Conservation (phyloP, 1,140 invertebrate genomes). For the Bathynomus jamesi region DNA sequence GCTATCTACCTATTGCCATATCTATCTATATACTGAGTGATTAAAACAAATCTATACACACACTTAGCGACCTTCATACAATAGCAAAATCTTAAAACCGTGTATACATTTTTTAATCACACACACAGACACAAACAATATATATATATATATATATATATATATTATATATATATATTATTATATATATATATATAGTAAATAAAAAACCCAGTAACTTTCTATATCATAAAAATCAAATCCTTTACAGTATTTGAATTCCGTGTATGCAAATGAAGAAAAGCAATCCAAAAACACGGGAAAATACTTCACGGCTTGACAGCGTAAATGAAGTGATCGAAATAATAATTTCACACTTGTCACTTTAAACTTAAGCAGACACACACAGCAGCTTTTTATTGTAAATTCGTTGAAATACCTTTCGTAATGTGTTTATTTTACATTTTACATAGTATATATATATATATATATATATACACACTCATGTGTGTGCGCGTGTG, state of each 20-base stretch:
- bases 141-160: conserved; percentile 3
- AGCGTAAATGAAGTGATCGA: neutral
- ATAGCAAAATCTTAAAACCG: too few relatives aligned
- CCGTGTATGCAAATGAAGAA: neutral
- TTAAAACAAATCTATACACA: too few relatives aligned
- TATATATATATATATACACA: neutral
- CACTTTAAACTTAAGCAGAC: neutral
- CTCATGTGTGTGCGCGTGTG: too few relatives aligned
- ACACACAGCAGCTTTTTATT: neutral
- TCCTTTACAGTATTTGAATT: neutral
- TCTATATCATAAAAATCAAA: neutral
- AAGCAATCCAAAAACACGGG: neutral
- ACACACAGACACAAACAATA: too few relatives aligned
- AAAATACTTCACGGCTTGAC: neutral
- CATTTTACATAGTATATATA: neutral
- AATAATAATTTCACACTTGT: conserved; percentile 1
- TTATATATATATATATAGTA: conserved; percentile 1
- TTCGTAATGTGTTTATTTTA: neutral
- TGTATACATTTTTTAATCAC: too few relatives aligned
- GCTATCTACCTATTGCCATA: too few relatives aligned
- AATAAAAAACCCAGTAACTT: too few relatives aligned
- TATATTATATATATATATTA: neutral
- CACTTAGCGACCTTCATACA: too few relatives aligned
- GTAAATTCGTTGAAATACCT: neutral
- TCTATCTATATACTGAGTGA: too few relatives aligned